These are phyloP conservation scores for Chorisops tibialis DNA, from an alignment of 2,888 invertebrate species.

Conservation along the genomic window DNA sequence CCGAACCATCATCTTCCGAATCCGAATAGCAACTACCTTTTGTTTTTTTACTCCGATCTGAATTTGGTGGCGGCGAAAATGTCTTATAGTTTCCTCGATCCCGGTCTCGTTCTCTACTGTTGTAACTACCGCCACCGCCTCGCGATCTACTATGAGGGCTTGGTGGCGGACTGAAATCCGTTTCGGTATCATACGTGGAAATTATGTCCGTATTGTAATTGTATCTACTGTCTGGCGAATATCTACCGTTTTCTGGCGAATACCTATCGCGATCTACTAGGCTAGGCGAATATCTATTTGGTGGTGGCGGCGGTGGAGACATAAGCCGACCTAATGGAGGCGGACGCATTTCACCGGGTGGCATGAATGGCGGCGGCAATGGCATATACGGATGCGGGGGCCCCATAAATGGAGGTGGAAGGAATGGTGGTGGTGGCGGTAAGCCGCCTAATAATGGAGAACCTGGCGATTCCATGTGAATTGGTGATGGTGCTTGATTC, in stretches of 20 bases:
- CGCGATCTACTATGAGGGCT: conserved; percentile 55
- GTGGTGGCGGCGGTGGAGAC: conserved; percentile 52
- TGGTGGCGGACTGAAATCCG: conserved; percentile 65
- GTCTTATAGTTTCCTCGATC: conserved; percentile 6
- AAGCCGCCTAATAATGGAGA: conserved; percentile 53
- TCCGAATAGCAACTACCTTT: conserved; percentile 26
- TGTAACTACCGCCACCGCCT: conserved; percentile 43
- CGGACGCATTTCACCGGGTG: conserved; percentile 56
- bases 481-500: conserved; percentile 46
- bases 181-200: conserved; percentile 58
- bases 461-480: conserved; percentile 49
- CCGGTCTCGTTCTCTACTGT: conserved; percentile 1
- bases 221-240: conserved; percentile 56
- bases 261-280: conserved; percentile 49
- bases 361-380: conserved; percentile 58
- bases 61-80: conserved; percentile 16
- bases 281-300: conserved; percentile 43
- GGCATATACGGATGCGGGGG: conserved; percentile 60
- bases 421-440: conserved; percentile 59
- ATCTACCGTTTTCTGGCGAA: conserved; percentile 51
- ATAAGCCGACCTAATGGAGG: conserved; percentile 58
- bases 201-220: conserved; percentile 53
- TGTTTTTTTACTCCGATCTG: conserved; percentile 25
- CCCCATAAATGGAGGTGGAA: conserved; percentile 65
- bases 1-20: conserved; percentile 23